Percentiles rank a stretch among this genome's conserved stretches.
phyloP scores from a whole-genome alignment of 2,888 invertebrate genomes.

The Lasius fuliginosus region DNA sequence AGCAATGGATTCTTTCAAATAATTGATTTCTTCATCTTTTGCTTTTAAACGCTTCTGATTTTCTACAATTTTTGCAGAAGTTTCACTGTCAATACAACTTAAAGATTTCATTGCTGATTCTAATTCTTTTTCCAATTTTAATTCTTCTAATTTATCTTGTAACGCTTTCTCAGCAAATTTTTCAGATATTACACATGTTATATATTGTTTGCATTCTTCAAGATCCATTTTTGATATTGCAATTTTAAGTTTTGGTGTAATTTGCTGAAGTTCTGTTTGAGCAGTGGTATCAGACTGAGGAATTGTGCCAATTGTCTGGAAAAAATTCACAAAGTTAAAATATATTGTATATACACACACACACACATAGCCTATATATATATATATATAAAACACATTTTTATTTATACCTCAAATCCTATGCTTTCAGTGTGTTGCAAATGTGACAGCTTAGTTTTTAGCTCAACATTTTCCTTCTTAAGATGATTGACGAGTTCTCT shows the following conservation, averaged over 20 bases:
- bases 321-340: background rate
- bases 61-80: background rate
- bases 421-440: constrained; percentile 12
- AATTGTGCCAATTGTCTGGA: background rate
- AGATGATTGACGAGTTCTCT: constrained; percentile 87
- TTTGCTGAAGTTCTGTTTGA: constrained; percentile 50
- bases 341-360: background rate
- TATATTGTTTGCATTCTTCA: constrained; percentile 37
- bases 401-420: constrained; percentile 53
- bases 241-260: constrained; percentile 45
- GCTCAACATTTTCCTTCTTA: constrained; percentile 82
- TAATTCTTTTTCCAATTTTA: constrained; percentile 38
- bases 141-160: constrained; percentile 28
- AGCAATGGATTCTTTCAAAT: constrained; percentile 35
- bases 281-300: background rate
- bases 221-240: constrained; percentile 50
- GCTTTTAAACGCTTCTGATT: background rate
- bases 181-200: background rate
- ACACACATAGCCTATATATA: background rate
- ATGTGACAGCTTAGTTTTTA: constrained; percentile 69
- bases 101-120: constrained; percentile 27
- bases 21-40: constrained; percentile 56
- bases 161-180: background rate
- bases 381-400: background rate
- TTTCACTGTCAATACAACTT: background rate